Base-by-base conservation (phyloP, 2,797 vertebrate species). In the Nothura maculosa region DNA sequence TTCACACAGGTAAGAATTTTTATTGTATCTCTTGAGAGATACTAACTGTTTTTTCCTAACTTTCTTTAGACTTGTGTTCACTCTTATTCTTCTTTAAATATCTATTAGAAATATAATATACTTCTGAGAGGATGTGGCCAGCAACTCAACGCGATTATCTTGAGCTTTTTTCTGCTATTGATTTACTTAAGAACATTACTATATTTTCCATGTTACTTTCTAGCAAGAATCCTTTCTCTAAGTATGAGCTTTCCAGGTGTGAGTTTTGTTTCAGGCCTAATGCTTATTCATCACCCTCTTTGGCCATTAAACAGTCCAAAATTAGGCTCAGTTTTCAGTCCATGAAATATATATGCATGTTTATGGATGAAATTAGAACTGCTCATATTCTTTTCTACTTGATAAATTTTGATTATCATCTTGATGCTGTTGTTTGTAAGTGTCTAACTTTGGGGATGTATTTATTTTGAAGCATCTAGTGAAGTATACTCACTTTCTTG, bases 381-480 rank as follows among this genome's bases (percentile, higher is more conserved):
- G 7, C 54, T 66, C 62, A 10, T 58, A 72, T 24, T 47, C 36
- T 72, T 83, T 78, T 62, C 28, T 45, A 40, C 36, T 42, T 74
- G 24, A 74, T 21, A 36, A 69, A 70, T 74, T 57, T 61, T 74
- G 64, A 48, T 52, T 78, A 47, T 64, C 42, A 25, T 43, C 47
- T 61, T 83, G 34, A 63, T 54, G 24, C 5, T 83, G 90, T 40
- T 81, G 18, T 68, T 74, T 74, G 14, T 40, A 25, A 50, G 67
- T 87, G 60, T 83, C 52, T 22, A 43, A 57, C 61, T 54, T 72
- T 55, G 6, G 20, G 30, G 34, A 3, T 0, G 81, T 87, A 76
- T 75, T 84, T 68, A n/a, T 83, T 87, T 86, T 58, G 81, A 91
- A 87, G 36, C 6, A 61, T 38, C 16, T 61, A 52, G 20, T 57